Base-by-base conservation (phyloP, 2,113 vertebrate genomes). In the Mionectes macconnelli region DNA sequence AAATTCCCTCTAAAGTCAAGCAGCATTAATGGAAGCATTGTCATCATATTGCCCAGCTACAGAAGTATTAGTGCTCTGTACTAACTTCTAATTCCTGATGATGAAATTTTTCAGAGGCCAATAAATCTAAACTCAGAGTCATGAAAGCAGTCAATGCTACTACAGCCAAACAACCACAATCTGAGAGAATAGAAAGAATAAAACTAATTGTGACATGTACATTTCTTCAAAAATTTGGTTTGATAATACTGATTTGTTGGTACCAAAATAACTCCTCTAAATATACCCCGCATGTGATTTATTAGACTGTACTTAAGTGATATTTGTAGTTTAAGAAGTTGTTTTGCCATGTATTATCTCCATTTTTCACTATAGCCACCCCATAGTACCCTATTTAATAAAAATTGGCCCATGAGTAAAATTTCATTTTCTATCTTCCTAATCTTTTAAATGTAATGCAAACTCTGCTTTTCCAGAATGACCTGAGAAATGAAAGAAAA, bases 61-160 rank as follows among this genome's bases (percentile, higher is more conserved):
- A 95, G 50, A 47, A 67, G 45, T 62, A 76, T 64, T 86, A 79
- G 30, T 72, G 40, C 81, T 19, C 35, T 95, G 73, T 40, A 60
- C 16, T 50, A 73, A 62, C 57, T 86, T 87, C 49, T 69, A 78
- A 89, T 78, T 60, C 50, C 74, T 92, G 84, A 82, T 78, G 42
- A 94, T 6, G 31, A 60, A 24, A 66, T 91, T 97, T 96, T 92
- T 91, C 45, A 94, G 57, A 42, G 68, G 56, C 72, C 14, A 92
- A 59, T 60, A 57, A 90, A 90, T 79, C 59, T 91, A 93, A 95
- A 93, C 35, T 33, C 62, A 85, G 25, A 91, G n/a, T 87, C 24
- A 59, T 22, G 57, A 93, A 76, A 78, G 15, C 20, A 85, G 40
- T 82, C 31, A 85, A 57, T 40, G 42, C 55, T 87, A 78, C 49